Base-by-base conservation (phyloP, 2,797 vertebrate genomes). In the Australoheros facetus region DNA sequence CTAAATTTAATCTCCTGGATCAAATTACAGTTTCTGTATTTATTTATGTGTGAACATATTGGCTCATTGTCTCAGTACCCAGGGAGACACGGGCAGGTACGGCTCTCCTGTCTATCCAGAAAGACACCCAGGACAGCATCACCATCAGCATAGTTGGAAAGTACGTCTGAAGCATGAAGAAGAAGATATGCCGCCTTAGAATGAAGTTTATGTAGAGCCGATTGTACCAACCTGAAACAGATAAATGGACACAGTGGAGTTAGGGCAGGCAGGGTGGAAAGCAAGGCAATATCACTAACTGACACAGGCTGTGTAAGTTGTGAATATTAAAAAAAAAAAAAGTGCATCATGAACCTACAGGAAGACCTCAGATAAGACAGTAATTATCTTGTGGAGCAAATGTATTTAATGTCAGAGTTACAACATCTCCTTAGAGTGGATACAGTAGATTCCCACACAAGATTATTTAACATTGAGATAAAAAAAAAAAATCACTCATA, bases 71-170 rank as follows among this genome's bases (percentile, higher is more conserved):
- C 5, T 85, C 48, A 82, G 71, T 92, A 93, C 97, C 97, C 88
- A 98, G 90, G 73, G 97, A 98, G 85, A 99, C 96, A 28, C 97
- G 96, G 72, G 97, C 97, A 80, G 97, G 96, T 86, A 97, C 97
- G 0, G 97, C 97, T 93, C 97, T 96, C 92, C 95, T 93, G 90
- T 98, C 97, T 78, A 98, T 98, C 97, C 97, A 98, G 92, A 98
- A 98, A n/a, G 97, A 99, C 83, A 98, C 97, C 97, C 97, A 97
- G 5, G 96, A 98, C 64, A 98, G 92, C 96, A 98, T 97, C 90
- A 98, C 97, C 97, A 98, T 98, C 86, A 98, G 90, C 96, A 97
- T 97, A 78, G 97, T 97, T 45, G 96, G 97, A 85, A 98, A 98
- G 87, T 97, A 98, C 7, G 97, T 97, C 92, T 98, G 97, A n/a